phyloP scores from a whole-genome alignment of 2,888 invertebrate genomes.

The Pyrrhosoma nymphula region DNA sequence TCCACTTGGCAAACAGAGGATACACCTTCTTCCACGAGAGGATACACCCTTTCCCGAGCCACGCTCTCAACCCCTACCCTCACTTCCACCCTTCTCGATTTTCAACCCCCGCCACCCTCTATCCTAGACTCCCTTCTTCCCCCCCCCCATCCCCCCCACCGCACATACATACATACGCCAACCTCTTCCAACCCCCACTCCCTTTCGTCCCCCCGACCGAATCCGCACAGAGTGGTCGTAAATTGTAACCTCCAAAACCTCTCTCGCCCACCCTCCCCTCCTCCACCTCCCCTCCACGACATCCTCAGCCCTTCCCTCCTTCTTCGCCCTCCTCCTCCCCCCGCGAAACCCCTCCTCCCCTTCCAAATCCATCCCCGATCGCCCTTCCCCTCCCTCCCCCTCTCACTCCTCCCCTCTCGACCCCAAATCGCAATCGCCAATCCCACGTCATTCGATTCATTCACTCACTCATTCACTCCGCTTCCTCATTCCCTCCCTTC shows the following conservation, averaged over 20 bases:
- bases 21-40: slow-evolving; percentile 55
- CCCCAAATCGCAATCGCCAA: background rate
- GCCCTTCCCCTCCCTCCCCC: background rate
- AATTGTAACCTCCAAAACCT: slow-evolving; percentile 35
- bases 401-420: background rate
- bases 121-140: background rate
- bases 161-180: background rate
- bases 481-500: no score
- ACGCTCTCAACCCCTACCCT: background rate
- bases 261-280: background rate
- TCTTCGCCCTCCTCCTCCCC: background rate
- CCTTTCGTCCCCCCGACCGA: background rate
- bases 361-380: background rate
- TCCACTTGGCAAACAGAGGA: slow-evolving; percentile 66
- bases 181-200: background rate
- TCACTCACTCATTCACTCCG: no score
- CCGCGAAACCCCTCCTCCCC: background rate
- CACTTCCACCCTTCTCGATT: background rate
- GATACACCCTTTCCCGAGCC: slow-evolving; percentile 10
- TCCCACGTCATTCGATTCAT: no score
- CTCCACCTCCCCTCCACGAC: slow-evolving; percentile 15
- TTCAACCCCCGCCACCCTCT: background rate
- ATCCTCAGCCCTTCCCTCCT: background rate
- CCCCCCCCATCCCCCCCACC: background rate
- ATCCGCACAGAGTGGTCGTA: slow-evolving; percentile 62